Base-by-base conservation (phyloP, 2,797 vertebrate genomes). In the Perodicticus potto region DNA sequence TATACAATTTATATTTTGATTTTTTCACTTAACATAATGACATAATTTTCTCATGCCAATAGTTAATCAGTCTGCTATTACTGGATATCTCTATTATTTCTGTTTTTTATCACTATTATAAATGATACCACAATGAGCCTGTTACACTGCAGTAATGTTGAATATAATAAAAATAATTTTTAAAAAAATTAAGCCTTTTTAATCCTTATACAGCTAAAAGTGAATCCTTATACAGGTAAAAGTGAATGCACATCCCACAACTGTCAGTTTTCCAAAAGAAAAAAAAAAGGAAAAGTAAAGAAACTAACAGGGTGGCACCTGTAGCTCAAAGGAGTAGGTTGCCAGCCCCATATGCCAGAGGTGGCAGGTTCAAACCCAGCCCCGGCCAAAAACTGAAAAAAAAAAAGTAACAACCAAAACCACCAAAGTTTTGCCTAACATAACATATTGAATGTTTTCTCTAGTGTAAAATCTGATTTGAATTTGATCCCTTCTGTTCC, bases 11-110 rank as follows among this genome's bases (percentile, higher is more conserved):
- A 57, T 65, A 53, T 29, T 82, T 84, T 45, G 9, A 23, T 67
- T 73, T 91, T 89, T 86, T 59, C 77, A 49, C 20, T 34, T 89
- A 93, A 72, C 1, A 17, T 59, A 37, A 80, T 88, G 77, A 87
- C 61, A 88, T 86, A 72, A 93, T 94, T 92, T 94, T 86, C 45
- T 63, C 37, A 85, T 45, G 22, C 57, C 72, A 91, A 20, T 72
- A 70, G 27, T 49, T 96, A 82, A 16, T 77, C 91, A 89, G 10
- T 17, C 72, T 23, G 73, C 32, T 86, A 43, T 83, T 90, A 95
- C 40, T 84, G 37, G 37, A 77, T 84, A 57, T 78, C 94, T 59
- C 70, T 80, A 76, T 84, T 88, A 23, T 87, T 93, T 91, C 61
- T 34, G 29, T 67, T 88, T 91, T 78, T 90, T 49, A 53, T 72